Evolutionary conservation across 92 coral and sea anemone genomes (phyloP), one percentile per base, ranked within the genome.

Genomic region (Epizoanthus stellaris): DNA sequence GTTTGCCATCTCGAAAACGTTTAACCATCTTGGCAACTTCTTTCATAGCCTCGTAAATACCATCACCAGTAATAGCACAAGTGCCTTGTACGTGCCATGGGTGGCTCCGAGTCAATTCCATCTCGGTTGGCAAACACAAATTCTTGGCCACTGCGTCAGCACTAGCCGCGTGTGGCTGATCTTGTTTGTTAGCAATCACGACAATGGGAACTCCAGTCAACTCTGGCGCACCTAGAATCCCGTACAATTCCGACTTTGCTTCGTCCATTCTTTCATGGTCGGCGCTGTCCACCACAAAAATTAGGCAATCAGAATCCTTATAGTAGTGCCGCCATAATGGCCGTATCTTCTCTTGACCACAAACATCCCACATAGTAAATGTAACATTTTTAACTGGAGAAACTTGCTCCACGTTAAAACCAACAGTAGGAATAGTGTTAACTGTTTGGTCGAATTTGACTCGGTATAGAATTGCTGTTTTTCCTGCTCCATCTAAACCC

Each of bases 401-500:
- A 23, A 93, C 91, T 20, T 92, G 89, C 73, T 93, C 97, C 49
- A 93, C 96, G 45, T 93, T 90, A 79, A 93, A 91, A 13, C 96
- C 94, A 64, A 93, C 90, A 16, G 96, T 93, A 3, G 94, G 96
- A 52, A 91, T 93, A 5, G 94, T 91, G 42, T 80, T 68, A 2
- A 89, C 91, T 0, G 91, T 80, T 80, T 94, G 95, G 74, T 92
- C 87, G 40, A 95, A 86, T 87, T 94, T 95, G 70, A 95, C 85
- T 68, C 93, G 91, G 89, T 91, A 88, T 76, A 93, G 80, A 36
- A 93, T 91, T 58, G 97, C 87, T 64, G 97, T 93, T 80, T 93
- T 93, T 11, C 97, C 97, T 8, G 97, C 93, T 15, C 92, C 97
- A 61, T 93, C 97, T 14, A 93, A 87, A 12, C 97, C 97, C 11